Conservation (phyloP, 1,140 invertebrate genomes). For the Pomacea maculata region DNA sequence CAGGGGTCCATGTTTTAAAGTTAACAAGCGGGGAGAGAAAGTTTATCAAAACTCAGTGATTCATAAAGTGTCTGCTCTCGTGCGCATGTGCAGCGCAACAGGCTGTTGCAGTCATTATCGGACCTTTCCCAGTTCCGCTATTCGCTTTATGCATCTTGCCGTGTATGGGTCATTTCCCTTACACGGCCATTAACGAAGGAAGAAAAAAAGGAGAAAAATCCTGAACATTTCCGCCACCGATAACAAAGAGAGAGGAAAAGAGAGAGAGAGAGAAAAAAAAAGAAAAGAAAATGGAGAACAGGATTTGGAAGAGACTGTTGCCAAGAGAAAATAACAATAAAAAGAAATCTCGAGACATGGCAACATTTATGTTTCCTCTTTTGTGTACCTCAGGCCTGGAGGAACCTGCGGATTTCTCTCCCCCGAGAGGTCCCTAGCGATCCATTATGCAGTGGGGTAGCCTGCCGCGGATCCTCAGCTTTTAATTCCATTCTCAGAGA, state of each 20-base stretch:
- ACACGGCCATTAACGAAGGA: background rate
- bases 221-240: background rate
- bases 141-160: background rate
- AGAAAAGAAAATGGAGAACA: background rate
- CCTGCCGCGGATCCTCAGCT: background rate
- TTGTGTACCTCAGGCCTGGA: background rate
- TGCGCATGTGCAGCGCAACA: background rate
- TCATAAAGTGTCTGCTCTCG: background rate
- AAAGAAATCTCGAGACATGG: background rate
- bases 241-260: background rate
- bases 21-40: no score
- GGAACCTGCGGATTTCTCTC: background rate
- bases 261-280: background rate
- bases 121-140: background rate
- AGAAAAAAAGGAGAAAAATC: background rate
- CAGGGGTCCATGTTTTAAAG: no score
- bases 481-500: constrained; percentile 8
- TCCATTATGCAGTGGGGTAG: background rate
- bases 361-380: constrained; percentile 3
- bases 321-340: background rate
- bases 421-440: background rate
- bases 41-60: background rate
- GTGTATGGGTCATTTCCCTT: background rate
- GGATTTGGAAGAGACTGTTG: background rate
- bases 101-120: background rate